Base-by-base conservation (phyloP, 2,888 invertebrate genomes). In the Abrostola triplasia region DNA sequence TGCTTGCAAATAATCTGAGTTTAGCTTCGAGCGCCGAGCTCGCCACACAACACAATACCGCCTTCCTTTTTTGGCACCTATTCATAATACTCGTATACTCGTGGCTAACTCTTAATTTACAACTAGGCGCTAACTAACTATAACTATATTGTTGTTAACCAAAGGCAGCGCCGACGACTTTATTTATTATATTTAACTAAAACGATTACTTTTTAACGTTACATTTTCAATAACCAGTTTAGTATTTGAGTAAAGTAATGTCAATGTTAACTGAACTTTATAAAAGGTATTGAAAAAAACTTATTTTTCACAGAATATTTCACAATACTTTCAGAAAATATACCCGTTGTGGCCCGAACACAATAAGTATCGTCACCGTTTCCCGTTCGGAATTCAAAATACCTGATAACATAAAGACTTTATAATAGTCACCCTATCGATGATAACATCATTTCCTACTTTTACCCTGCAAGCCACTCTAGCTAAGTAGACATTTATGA, bases 1-100 rank as follows among this genome's bases (percentile, higher is more conserved):
- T 74, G 74, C 75, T 84, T 78, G 82, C 78, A 81, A 84, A 84
- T 86, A 85, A 80, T 81, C 77, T 76, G 58, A 77, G 75, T 76
- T 73, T 73, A 74, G 67, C 67, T 77, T 64, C 60, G 54, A 69
- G 64, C 59, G 50, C 62, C 55, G 50, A 54, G 61, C 55, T 55
- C 47, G 57, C 59, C 42, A 55, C 59, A 64, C 24, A 49, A 57
- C 63, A 49, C 36, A 35, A n/a, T 51, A 75, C 70, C 75, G 73
- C 71, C 72, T 75, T 50, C 59, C 65, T 73, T 79, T 80, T 83
- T 75, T 60, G 61, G 70, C 47, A 70, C 49, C 24, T 24, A 24
- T 24, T 24, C 24, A 24, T 24, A 61, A 52, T 60, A 54, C 48
- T 67, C 77, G 62, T 59, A 70, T 63, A 70, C 68, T 71, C 56